Conservation (phyloP, 1,140 invertebrate species). For the Ceratina calcarata region DNA sequence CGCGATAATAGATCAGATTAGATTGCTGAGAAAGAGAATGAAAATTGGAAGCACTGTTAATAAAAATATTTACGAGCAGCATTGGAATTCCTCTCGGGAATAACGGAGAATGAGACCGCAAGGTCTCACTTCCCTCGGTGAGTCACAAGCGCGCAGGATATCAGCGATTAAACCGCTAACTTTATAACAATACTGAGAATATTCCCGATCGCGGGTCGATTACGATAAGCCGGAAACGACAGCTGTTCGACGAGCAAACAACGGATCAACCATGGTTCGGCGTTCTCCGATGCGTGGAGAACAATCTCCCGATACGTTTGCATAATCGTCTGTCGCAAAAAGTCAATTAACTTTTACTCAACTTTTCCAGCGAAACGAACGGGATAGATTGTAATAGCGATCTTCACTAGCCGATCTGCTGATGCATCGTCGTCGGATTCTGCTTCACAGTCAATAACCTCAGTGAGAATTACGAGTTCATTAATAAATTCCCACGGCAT, state of each 20-base stretch:
- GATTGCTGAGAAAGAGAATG: background rate
- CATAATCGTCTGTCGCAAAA: background rate
- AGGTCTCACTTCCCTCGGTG: slow-evolving; percentile 60
- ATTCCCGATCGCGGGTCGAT: slow-evolving; percentile 54
- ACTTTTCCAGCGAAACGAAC: background rate
- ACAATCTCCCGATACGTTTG: background rate
- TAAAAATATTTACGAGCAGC: slow-evolving; percentile 17
- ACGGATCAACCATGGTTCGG: slow-evolving; percentile 16
- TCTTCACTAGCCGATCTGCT: background rate
- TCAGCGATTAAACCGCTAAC: slow-evolving; percentile 74
- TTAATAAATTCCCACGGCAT: background rate
- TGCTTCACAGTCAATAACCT: slow-evolving; percentile 9
- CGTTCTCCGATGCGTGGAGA: background rate
- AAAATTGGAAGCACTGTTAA: background rate
- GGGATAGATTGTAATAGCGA: too few species aligned
- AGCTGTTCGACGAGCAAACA: background rate
- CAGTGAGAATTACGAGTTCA: background rate
- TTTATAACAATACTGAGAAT: slow-evolving; percentile 78
- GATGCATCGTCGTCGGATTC: background rate
- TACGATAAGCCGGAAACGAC: slow-evolving; percentile 34
- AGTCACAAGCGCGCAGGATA: slow-evolving; percentile 71
- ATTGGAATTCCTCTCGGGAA: slow-evolving; percentile 34
- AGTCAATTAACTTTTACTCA: background rate
- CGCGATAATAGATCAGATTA: too few species aligned
- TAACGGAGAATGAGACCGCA: slow-evolving; percentile 45